Base-by-base conservation (phyloP, 2,797 vertebrate species). In the Muscicapa comitata region DNA sequence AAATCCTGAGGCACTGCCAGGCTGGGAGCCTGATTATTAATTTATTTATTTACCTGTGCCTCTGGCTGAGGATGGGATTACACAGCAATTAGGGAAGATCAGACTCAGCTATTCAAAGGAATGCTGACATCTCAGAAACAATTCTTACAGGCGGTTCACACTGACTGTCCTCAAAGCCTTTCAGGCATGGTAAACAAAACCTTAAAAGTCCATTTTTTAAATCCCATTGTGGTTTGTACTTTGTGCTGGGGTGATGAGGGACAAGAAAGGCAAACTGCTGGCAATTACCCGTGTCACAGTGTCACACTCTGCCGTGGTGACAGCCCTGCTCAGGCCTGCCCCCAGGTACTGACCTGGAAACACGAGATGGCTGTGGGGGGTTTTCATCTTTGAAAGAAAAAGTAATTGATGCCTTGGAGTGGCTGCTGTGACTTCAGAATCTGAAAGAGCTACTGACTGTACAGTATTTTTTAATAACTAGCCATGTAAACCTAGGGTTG, bases 291-390 rank as follows among this genome's bases (percentile, higher is more conserved):
- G 3, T 62, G 43, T 79, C 90, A 53, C 45, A 38, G 47, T 58
- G 43, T 73, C 90, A 55, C 50, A 18, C 26, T 38, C 3, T 0
- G 43, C 66, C 91, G 67, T 78, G 73, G 73, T 86, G 94, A 91
- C 9, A 3, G 88, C 26, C 7, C 71, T 73, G 84, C 78, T 59
- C 70, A 35, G 53, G 53, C 37, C 37, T 54, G 53, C 29, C 53
- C 31, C 59, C 63, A 37, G 74, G 71, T 79, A 42, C 59, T 75
- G 77, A 81, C 82, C 88, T 88, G 92, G 90, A 93, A 94, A 93
- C 9, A 16, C 4, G 57, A 82, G 71, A 62, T 1, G 62, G 47
- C 74, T 54, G 11, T 8, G 11, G 31, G 66, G 1, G 1, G 25
- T 14, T 66, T 45, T 77, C n/a, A 55, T 45, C 76, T 76, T 28